Percentiles rank a stretch among this genome's conserved stretches.
Evolutionary conservation across 2,797 vertebrate genomes (phyloP).

Genomic region (Otus scops): DNA sequence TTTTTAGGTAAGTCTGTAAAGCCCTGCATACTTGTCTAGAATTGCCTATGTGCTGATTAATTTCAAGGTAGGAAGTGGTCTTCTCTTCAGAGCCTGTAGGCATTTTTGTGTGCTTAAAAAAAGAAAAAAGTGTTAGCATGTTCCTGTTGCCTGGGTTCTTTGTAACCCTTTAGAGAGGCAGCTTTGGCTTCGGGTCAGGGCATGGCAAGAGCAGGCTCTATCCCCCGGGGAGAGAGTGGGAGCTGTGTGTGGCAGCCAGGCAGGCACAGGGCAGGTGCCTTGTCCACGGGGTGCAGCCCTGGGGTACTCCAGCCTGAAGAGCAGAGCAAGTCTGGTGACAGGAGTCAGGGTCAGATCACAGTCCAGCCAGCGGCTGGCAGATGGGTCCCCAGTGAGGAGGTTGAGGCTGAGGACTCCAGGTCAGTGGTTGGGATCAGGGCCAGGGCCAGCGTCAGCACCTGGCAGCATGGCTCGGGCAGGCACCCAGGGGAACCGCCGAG

Average conservation of each 20-base stretch:
- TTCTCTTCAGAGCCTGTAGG: neutral
- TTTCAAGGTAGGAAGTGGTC: neutral
- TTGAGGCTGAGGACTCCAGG: rapidly evolving
- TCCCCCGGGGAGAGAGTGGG: neutral
- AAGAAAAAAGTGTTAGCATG: rapidly evolving
- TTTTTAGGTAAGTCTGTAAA: neutral
- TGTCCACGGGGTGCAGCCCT: rapidly evolving
- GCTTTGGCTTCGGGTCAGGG: neutral
- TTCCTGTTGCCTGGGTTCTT: neutral
- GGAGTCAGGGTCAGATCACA: neutral
- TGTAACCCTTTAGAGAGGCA: neutral
- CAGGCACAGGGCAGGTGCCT: neutral
- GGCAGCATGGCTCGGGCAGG: neutral
- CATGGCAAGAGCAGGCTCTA: rapidly evolving
- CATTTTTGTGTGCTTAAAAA: neutral
- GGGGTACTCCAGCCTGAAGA: rapidly evolving
- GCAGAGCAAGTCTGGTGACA: neutral
- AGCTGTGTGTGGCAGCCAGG: neutral
- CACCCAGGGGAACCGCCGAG: neutral
- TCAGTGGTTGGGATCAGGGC: neutral
- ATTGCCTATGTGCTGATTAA: neutral
- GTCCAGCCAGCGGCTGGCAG: neutral
- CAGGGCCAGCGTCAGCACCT: neutral
- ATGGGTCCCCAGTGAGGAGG: neutral
- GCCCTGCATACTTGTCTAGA: neutral